Conservation (phyloP, 2,113 vertebrate species). For the Neolamprologus fasciatus region DNA sequence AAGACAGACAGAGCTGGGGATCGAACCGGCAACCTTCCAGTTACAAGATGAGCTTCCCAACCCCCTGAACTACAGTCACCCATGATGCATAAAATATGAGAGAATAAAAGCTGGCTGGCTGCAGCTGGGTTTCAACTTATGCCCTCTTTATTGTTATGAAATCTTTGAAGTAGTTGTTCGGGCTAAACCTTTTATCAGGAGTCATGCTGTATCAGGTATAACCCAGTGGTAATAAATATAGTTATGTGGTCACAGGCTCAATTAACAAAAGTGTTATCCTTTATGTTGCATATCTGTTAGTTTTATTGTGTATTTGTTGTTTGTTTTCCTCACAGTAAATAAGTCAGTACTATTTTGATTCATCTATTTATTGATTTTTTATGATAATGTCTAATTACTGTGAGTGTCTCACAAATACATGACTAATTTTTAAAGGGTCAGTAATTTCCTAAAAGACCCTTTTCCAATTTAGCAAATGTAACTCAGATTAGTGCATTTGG, state of each 20-base stretch:
- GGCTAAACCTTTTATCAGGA: neutral
- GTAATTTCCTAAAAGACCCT: neutral
- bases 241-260: neutral
- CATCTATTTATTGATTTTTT: neutral
- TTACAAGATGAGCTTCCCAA: neutral
- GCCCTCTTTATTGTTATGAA: neutral
- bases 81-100: neutral
- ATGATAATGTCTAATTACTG: neutral
- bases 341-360: neutral
- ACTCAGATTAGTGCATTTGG: neutral
- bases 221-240: neutral
- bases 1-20: neutral
- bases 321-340: neutral
- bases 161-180: neutral
- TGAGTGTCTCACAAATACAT: neutral
- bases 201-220: neutral
- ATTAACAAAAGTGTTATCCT: neutral
- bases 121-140: neutral
- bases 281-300: neutral
- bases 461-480: neutral
- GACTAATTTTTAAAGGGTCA: neutral
- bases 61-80: neutral
- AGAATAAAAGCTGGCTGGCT: neutral
- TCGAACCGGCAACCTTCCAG: neutral
- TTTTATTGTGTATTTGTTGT: neutral